These are phyloP conservation scores for Sebastolobus altivelis DNA, from an alignment of 2,797 vertebrate genomes.

Conservation along the genomic window DNA sequence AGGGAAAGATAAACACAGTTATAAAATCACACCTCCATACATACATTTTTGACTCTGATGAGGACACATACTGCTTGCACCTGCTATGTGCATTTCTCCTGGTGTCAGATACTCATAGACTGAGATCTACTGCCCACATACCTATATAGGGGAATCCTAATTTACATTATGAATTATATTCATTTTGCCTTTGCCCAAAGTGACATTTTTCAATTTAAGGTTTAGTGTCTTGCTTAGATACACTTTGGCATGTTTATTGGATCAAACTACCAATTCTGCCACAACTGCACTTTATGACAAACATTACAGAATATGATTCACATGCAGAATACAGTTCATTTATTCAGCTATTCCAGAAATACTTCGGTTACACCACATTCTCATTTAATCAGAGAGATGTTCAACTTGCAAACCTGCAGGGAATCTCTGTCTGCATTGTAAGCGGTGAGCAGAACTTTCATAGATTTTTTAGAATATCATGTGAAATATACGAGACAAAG, in stretches of 20 bases:
- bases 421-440: not conserved
- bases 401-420: not conserved
- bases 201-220: not conserved
- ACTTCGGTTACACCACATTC: not conserved
- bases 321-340: not conserved
- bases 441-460: not conserved
- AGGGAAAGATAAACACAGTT: conserved; percentile 34
- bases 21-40: conserved; percentile 15
- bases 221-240: not conserved
- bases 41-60: not conserved
- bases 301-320: not conserved
- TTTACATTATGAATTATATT: not conserved
- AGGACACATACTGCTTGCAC: not conserved
- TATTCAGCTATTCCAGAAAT: not conserved
- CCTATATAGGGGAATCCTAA: too few species aligned
- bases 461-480: not conserved
- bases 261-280: not conserved
- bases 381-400: not conserved
- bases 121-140: not conserved
- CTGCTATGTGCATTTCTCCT: not conserved
- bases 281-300: not conserved
- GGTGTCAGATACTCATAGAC: not conserved
- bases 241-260: too few species aligned
- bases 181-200: not conserved
- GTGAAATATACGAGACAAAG: not conserved